Evolutionary conservation across 2,888 invertebrate genomes (phyloP), one percentile per base, ranked within the genome.

Genomic region (Heliothis peltigera): DNA sequence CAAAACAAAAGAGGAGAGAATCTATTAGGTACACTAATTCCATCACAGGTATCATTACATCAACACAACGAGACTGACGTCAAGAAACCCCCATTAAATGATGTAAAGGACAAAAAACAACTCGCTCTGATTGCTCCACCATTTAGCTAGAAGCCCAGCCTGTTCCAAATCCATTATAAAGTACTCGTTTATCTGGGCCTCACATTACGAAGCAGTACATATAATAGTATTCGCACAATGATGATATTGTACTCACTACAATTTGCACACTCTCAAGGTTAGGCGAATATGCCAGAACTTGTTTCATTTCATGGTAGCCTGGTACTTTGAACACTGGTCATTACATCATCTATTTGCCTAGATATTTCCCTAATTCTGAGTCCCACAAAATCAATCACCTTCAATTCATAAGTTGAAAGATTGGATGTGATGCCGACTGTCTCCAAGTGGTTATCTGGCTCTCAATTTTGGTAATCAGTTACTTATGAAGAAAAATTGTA

Each of bases 231-330:
- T 35, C 25, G 43, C 12, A 25, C 43, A 18, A 70, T 49, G 17
- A n/a, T 7, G 4, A 21, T 48, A 62, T 35, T 25, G 25, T 19
- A 12, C 8, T 48, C 6, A 32, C 17, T 39, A 28, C 32, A n/a
- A 42, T 18, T 4, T 17, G 10, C n/a, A n/a, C n/a, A 10, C 32
- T 0, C 5, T 17, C 72, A 66, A 52, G 66, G 66, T 6, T 64
- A 42, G 18, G 61, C 10, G 3, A 53, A 60, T 12, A 39, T 39
- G 6, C 5, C 5, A 39, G 5, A 39, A 39, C 39, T n/a, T 39
- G 39, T 39, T 39, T 39, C 5, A 5, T 0, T 39, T 39, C n/a
- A 39, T 39, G 39, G 5, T 5, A 39, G 39, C 39, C 39, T 39
- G n/a, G 39, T 39, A 39, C 39, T 39, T 35, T 39, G 39, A 4